These are phyloP conservation scores for Aporophyla nigra DNA, from an alignment of 2,888 invertebrate species.

Conservation along the genomic window DNA sequence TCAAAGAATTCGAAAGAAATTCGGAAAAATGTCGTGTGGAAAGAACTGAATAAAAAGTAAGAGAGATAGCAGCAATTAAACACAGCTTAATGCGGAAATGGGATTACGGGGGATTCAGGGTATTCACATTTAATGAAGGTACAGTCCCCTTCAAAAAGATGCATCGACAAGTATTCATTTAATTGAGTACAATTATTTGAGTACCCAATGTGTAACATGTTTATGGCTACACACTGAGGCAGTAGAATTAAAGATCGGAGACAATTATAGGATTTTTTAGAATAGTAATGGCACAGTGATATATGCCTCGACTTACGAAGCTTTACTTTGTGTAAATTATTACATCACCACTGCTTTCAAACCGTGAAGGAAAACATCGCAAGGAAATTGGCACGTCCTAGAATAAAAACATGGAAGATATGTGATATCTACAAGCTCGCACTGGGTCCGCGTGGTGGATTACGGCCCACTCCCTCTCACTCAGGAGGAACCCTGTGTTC, in stretches of 20 bases:
- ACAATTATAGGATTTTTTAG: neutral
- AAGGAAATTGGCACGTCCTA: too few species aligned
- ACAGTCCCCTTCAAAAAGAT: neutral
- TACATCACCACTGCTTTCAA: too few species aligned
- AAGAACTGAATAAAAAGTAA: slow-evolving; percentile 27
- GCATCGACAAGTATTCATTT: neutral
- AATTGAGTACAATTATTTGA: too few species aligned
- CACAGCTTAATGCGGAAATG: neutral
- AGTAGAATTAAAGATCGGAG: neutral
- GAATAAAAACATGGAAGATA: too few species aligned
- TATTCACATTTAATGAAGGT: neutral
- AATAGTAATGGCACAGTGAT: too few species aligned
- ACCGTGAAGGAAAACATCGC: too few species aligned
- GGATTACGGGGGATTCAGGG: neutral
- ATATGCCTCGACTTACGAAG: too few species aligned
- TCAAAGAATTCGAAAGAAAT: slow-evolving; percentile 33
- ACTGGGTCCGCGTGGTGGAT: too few species aligned
- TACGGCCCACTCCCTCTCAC: too few species aligned
- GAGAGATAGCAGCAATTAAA: slow-evolving; percentile 28
- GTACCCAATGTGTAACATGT: neutral
- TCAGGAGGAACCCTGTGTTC: too few species aligned
- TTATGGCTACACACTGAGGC: neutral
- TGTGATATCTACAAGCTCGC: too few species aligned
- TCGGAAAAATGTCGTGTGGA: slow-evolving; percentile 15
- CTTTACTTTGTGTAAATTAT: too few species aligned